Evolutionary conservation across 2,888 invertebrate genomes (phyloP), one percentile per base, ranked within the genome.

Genomic region (Slavum lentiscoides): DNA sequence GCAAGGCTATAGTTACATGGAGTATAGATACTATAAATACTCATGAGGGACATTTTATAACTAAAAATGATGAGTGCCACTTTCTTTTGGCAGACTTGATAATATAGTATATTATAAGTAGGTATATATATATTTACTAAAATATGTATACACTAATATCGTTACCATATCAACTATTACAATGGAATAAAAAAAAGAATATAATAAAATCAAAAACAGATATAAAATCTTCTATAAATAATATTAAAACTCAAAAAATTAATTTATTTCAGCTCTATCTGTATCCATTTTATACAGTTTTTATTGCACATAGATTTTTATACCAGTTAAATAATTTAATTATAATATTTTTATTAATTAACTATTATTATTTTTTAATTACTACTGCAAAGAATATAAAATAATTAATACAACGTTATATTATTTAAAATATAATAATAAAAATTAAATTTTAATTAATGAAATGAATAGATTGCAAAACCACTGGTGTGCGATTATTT

Each of bases 401-500:
- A 80, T 5, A 1, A 9, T 67, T 49, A 19, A 2, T 59, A 23
- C 49, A 49, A 6, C 2, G 9, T 68, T 17, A 11, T 76, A 21
- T 39, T 55, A 55, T 55, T 55, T 6, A 39, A 59, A 61, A 72
- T 66, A 39, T 8, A 39, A 64, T 62, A 64, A 2, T 55, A 55
- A 11, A 30, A 37, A 55, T 61, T 58, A 76, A 55, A 59, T 55
- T 39, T 19, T 43, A 68, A 70, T 70, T 58, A 64, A 70, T 13
- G 23, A 21, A 66, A 66, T 43, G 67, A 59, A 67, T 67, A 67
- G 19, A 75, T 67, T 19, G 1, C 23, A 55, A 58, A 13, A 30
- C 5, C 37, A 39, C 70, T 62, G 37, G 53, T 39, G 62, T 80
- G 70, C 64, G 58, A 80, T 80, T 80, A 80, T 80, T 80, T 80